A percentile compares a stretch with the other conserved stretches of the same genome.
These are phyloP conservation scores for Phalera bucephala DNA, from an alignment of 2,888 invertebrate species.

Conservation along the genomic window DNA sequence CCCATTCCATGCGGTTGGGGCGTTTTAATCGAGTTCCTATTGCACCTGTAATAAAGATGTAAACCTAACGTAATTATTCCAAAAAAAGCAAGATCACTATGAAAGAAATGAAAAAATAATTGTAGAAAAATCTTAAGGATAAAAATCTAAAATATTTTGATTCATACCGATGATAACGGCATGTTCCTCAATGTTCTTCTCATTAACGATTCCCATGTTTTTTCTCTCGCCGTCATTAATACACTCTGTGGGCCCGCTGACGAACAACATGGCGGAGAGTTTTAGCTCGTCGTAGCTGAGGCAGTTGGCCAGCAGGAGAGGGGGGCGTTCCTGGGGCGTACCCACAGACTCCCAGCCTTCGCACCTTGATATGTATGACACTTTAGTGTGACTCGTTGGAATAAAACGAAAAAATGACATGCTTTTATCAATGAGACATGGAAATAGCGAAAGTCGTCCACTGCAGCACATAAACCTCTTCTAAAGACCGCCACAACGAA, in stretches of 20 bases:
- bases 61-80: too few relatives aligned
- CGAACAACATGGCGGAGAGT: conserved; percentile 81
- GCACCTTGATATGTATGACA: conserved; percentile 36
- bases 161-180: conserved; percentile 70
- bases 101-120: too few relatives aligned
- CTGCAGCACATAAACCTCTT: too few relatives aligned
- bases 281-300: conserved; percentile 86
- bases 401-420: background rate
- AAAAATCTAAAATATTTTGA: too few relatives aligned
- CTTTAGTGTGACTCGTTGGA: background rate
- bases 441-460: background rate
- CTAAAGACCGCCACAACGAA: too few relatives aligned
- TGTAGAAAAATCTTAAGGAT: too few relatives aligned
- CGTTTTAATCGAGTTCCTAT: conserved; percentile 81
- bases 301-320: conserved; percentile 77
- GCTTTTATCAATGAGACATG: background rate
- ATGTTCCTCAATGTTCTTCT: conserved; percentile 62
- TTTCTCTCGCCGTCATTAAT: conserved; percentile 83
- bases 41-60: conserved; percentile 47
- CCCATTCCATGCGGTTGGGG: conserved; percentile 82
- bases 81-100: too few relatives aligned
- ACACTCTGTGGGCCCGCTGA: conserved; percentile 84
- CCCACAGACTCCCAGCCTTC: conserved; percentile 85
- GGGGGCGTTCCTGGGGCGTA: conserved; percentile 77
- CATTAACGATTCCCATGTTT: conserved; percentile 70